A percentile compares a stretch with the other conserved stretches of the same genome.
phyloP scores from a whole-genome alignment of 1,140 invertebrate genomes.

The Heliconius melpomene region DNA sequence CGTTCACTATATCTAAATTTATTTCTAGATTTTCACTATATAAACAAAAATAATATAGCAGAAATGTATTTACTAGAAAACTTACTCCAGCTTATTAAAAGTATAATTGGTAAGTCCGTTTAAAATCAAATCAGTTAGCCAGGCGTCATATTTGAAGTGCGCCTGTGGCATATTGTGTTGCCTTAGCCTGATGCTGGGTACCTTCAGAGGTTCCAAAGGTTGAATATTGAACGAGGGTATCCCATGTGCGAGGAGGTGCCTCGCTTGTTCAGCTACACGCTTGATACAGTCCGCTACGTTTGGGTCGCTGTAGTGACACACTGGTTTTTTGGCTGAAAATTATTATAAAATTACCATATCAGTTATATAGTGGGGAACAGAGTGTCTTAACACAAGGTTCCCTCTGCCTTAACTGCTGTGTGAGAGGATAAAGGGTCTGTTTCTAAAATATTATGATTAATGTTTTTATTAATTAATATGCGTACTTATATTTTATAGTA shows the following conservation, averaged over 20 bases:
- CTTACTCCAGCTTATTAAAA: slow-evolving; percentile 78
- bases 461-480: too few species aligned
- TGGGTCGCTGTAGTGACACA: slow-evolving; percentile 83
- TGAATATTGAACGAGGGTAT: slow-evolving; percentile 67
- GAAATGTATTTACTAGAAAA: slow-evolving; percentile 20
- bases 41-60: too few species aligned
- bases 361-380: too few species aligned
- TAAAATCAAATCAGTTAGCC: slow-evolving; percentile 71
- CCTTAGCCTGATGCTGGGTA: slow-evolving; percentile 68
- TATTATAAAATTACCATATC: too few species aligned
- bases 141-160: slow-evolving; percentile 75
- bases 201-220: slow-evolving; percentile 65
- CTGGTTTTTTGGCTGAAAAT: slow-evolving; percentile 53
- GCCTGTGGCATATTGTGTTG: slow-evolving; percentile 69
- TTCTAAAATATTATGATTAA: too few species aligned
- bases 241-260: slow-evolving; percentile 60
- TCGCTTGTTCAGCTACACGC: slow-evolving; percentile 75
- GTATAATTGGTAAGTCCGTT: slow-evolving; percentile 74
- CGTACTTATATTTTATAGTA: too few species aligned
- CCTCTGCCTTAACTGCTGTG: too few species aligned
- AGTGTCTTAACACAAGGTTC: too few species aligned
- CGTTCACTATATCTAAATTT: too few species aligned
- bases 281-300: slow-evolving; percentile 82
- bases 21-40: too few species aligned
- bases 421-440: too few species aligned